These are phyloP conservation scores for Himalopsyche anomala DNA, from an alignment of 2,888 invertebrate species.

Conservation along the genomic window DNA sequence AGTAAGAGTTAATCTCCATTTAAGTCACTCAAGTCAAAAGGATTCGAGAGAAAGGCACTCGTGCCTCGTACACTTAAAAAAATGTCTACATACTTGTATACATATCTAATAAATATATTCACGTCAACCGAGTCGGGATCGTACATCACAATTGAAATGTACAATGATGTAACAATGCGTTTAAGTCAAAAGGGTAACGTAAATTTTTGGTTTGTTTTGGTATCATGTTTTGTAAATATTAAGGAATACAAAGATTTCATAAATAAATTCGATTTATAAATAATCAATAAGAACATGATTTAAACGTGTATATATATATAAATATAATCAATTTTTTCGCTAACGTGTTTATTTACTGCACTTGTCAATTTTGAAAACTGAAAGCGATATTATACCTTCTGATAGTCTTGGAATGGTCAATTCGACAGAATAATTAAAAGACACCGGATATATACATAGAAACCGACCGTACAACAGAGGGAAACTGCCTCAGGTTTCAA, in stretches of 20 bases:
- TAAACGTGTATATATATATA: background rate
- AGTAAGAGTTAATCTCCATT: background rate
- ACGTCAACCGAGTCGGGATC: background rate
- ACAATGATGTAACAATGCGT: background rate
- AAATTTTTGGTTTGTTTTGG: slow-evolving; percentile 11
- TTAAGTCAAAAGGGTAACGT: slow-evolving; percentile 1
- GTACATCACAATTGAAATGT: background rate
- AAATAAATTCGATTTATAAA: slow-evolving; percentile 11
- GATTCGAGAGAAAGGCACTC: slow-evolving; percentile 3
- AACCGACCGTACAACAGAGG: no score
- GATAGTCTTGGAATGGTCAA: slow-evolving; percentile 24
- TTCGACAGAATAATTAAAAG: background rate
- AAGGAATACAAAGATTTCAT: background rate
- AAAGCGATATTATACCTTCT: slow-evolving; percentile 33
- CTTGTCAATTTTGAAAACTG: slow-evolving; percentile 16
- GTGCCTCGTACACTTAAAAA: background rate
- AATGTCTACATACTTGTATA: background rate
- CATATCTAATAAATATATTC: background rate
- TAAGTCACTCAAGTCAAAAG: slow-evolving; percentile 10
- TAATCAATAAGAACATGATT: slow-evolving; percentile 22
- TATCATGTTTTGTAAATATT: slow-evolving; percentile 19
- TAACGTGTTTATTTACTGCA: background rate
- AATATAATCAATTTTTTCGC: background rate
- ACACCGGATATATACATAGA: no score
- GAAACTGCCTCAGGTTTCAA: no score